Conservation (phyloP, 2,888 invertebrate species). For the Spilosoma lubricipeda region DNA sequence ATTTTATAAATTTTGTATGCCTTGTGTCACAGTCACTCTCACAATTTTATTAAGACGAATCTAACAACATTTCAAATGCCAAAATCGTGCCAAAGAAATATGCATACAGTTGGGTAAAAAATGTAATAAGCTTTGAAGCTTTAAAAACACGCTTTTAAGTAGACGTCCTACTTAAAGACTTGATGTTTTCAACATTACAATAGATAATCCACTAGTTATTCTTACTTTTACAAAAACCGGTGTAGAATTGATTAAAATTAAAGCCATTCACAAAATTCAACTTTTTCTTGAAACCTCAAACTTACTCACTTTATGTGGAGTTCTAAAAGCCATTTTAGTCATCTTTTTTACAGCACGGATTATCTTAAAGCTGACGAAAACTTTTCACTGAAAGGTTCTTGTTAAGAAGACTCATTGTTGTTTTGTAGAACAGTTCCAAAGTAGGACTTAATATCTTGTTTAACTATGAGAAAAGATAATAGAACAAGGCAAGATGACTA, state of each 20-base stretch:
- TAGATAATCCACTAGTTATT: not conserved
- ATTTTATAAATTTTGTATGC: too few species aligned
- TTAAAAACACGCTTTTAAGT: not conserved
- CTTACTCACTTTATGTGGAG: not conserved
- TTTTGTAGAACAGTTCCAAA: not conserved
- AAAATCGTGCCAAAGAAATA: too few species aligned
- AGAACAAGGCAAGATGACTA: not conserved
- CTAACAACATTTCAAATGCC: too few species aligned
- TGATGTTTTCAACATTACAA: not conserved
- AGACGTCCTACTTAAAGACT: not conserved
- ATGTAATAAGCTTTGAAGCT: not conserved
- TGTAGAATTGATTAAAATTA: conserved; percentile 35
- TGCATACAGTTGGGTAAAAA: not conserved
- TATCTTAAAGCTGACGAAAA: not conserved
- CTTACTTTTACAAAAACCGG: conserved; percentile 5
- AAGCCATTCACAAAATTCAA: conserved; percentile 35
- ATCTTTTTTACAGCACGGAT: conserved; percentile 10
- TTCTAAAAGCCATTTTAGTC: not conserved
- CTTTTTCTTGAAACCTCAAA: conserved; percentile 26
- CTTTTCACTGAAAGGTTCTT: not conserved
- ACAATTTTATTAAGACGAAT: too few species aligned
- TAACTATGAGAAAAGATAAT: not conserved
- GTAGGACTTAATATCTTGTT: not conserved
- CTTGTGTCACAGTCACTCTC: too few species aligned
- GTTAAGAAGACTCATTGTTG: not conserved